These are phyloP conservation scores for Platycnemis pennipes DNA, from an alignment of 2,888 invertebrate genomes.

Conservation along the genomic window DNA sequence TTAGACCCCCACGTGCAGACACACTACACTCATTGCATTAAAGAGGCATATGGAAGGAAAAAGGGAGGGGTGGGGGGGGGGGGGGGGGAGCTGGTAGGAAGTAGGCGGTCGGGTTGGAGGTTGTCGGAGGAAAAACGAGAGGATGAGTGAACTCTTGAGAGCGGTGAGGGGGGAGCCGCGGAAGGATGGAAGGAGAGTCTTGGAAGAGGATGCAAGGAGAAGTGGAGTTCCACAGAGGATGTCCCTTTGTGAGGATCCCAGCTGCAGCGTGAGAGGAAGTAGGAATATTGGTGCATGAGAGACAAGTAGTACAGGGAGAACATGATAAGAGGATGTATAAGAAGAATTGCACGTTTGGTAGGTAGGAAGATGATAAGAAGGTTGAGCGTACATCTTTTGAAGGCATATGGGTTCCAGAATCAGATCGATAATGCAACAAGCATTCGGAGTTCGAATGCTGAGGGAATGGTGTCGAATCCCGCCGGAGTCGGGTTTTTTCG, in stretches of 20 bases:
- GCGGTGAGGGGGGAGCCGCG: not conserved
- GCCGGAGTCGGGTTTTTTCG: not conserved
- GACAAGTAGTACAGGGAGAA: too few species aligned
- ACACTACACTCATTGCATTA: constrained; percentile 54
- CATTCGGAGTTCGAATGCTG: not conserved
- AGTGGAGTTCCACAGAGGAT: not conserved
- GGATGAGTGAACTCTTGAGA: not conserved
- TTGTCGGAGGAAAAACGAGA: not conserved
- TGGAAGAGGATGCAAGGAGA: not conserved
- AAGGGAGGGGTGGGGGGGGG: not conserved
- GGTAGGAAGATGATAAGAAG: not conserved
- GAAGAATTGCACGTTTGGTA: not conserved
- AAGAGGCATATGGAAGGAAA: too few species aligned
- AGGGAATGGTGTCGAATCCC: not conserved
- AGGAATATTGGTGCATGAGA: not conserved
- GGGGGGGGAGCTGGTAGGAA: not conserved
- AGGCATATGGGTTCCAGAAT: too few species aligned
- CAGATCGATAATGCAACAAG: too few species aligned
- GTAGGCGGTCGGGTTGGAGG: not conserved
- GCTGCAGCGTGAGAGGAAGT: not conserved
- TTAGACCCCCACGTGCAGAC: constrained; percentile 43
- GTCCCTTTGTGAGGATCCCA: constrained; percentile 7
- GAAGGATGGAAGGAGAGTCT: not conserved
- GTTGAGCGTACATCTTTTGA: too few species aligned
- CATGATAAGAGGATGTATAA: not conserved